Evolutionary conservation across 2,113 vertebrate species (phyloP).

Genomic region (Pterocles gutturalis): DNA sequence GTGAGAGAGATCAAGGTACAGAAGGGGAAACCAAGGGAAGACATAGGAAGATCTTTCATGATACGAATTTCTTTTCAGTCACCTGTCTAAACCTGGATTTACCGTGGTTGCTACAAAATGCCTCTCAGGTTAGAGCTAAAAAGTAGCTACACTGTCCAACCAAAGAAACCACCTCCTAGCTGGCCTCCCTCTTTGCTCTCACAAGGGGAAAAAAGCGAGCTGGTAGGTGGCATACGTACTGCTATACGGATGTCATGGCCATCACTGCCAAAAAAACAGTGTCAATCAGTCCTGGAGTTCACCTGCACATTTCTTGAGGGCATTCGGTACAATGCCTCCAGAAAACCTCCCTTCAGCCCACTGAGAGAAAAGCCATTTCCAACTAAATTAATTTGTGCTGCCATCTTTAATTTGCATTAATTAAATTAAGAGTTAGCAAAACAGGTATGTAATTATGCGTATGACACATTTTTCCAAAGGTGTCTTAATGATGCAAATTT

Average conservation of each 20-base stretch:
- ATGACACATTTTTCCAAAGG: constrained; percentile 61
- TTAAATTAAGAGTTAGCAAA: constrained; percentile 63
- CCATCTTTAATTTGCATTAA: constrained; percentile 46
- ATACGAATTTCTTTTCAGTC: background rate
- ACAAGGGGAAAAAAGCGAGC: background rate
- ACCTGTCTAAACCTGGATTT: background rate
- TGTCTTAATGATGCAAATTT: constrained; percentile 57
- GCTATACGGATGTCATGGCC: background rate
- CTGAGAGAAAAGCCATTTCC: constrained; percentile 46
- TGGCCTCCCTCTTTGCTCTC: background rate
- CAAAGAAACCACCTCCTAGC: background rate
- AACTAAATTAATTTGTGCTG: constrained; percentile 50
- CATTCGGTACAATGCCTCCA: background rate
- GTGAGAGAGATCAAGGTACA: background rate
- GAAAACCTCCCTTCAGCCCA: background rate
- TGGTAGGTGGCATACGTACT: background rate
- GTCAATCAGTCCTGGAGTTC: background rate
- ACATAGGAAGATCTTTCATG: background rate
- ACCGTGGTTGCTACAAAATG: background rate
- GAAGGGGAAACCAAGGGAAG: background rate
- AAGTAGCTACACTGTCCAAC: background rate
- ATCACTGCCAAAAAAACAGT: background rate
- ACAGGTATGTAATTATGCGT: constrained; percentile 64
- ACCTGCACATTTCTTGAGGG: background rate
- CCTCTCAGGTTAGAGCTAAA: background rate